A percentile compares a stretch with the other conserved stretches of the same genome.
Conservation (phyloP, 2,113 vertebrate genomes). For the Globicephala melas region DNA sequence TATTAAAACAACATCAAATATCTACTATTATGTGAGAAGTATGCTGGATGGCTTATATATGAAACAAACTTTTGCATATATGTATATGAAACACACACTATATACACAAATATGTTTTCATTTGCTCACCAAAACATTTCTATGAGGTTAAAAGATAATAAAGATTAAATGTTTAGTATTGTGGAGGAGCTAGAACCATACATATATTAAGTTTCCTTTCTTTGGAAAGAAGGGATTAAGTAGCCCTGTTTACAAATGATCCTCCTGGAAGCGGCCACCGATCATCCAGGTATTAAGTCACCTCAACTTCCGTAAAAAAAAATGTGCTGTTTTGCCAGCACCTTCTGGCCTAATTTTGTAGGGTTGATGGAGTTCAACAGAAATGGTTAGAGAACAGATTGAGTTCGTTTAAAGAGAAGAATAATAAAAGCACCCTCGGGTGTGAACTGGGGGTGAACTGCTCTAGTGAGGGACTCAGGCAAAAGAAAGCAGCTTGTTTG, state of each 20-base stretch:
- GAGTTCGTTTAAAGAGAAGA: conserved; percentile 31
- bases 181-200: background rate
- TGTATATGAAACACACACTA: background rate
- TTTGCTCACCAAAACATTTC: background rate
- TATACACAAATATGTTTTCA: background rate
- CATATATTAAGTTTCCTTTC: background rate
- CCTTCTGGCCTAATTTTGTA: background rate
- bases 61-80: background rate
- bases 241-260: background rate
- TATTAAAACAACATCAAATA: background rate
- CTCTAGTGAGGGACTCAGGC: background rate
- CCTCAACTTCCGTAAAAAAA: conserved; percentile 24
- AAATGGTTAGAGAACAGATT: background rate
- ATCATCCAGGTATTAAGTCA: background rate
- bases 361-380: background rate
- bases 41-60: background rate
- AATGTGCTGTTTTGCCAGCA: background rate
- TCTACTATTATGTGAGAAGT: background rate
- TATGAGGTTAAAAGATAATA: background rate
- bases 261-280: background rate
- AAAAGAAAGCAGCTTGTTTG: background rate
- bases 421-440: background rate
- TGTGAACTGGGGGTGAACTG: background rate
- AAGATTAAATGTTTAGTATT: background rate
- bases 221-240: background rate